phyloP scores from a whole-genome alignment of 1,140 invertebrate species.

The Drosophila rufa region DNA sequence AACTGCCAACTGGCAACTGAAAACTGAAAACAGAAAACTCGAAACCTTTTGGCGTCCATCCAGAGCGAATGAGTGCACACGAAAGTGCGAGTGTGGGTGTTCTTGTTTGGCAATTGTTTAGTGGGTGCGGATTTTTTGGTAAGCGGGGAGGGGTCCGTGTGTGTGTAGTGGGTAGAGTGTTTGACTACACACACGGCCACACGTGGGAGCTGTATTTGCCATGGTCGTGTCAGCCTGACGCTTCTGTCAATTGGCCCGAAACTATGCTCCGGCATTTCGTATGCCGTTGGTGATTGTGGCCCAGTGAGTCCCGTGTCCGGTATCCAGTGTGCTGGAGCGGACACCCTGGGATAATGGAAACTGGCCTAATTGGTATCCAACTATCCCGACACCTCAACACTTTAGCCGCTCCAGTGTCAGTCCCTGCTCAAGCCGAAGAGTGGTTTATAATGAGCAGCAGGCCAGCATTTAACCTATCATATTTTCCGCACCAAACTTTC shows the following conservation, averaged over 20 bases:
- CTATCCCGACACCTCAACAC: constrained; percentile 24
- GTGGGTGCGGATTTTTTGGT: constrained; percentile 16
- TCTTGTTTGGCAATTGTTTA: constrained; percentile 49
- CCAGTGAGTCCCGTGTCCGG: constrained; percentile 2
- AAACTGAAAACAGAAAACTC: constrained; percentile 27
- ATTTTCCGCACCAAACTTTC: constrained; percentile 21
- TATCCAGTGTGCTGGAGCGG: not conserved
- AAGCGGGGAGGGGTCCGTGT: not conserved
- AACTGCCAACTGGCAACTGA: constrained; percentile 16
- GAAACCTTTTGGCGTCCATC: constrained; percentile 62
- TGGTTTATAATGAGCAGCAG: constrained; percentile 16
- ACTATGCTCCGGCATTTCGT: constrained; percentile 55
- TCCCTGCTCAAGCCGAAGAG: not conserved
- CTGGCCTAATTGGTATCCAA: constrained; percentile 30
- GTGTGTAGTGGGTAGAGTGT: constrained; percentile 11
- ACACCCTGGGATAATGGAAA: not conserved
- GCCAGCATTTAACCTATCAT: constrained; percentile 16
- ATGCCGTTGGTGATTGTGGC: constrained; percentile 58
- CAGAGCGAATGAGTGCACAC: constrained; percentile 17
- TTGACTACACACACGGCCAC: constrained; percentile 16
- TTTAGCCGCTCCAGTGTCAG: not conserved
- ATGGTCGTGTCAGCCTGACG: constrained; percentile 42
- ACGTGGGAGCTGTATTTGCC: constrained; percentile 48
- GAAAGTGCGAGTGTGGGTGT: constrained; percentile 12
- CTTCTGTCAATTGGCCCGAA: constrained; percentile 56